Base-by-base conservation (phyloP, 2,797 vertebrate genomes). In the Acrossocheilus wenchowensis region DNA sequence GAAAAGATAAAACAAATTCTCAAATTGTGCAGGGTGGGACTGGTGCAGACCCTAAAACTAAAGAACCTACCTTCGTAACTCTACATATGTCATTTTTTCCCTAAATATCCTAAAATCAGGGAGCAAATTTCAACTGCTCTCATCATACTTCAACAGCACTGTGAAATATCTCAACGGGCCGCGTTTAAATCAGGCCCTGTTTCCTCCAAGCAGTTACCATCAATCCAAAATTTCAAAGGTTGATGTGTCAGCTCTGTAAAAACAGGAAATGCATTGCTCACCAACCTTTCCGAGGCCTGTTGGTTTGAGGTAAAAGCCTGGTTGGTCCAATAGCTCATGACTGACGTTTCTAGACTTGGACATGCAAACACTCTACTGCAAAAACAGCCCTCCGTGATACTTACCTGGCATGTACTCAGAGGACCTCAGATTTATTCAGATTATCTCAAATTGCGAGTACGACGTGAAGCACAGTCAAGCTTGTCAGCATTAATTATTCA, bases 221-320 rank as follows among this genome's bases (percentile, higher is more conserved):
- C 95, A 96, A 96, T 96, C 95, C 95, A 96, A 96, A 95, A 95
- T 94, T 92, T 94, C 95, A 96, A 96, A 96, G 96, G 96, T 96
- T 96, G 95, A 96, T 96, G 96, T 90, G 91, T 94, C 89, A 89
- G 89, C 91, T 94, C 91, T 88, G 92, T 93, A 88, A 90, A 92
- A 95, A 92, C 90, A 91, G 91, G 91, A 94, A 95, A 94, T 91
- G 90, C 90, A 90, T 94, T 94, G 91, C 92, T 95, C 95, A 96
- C 96, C 95, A 96, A 96, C 96, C 96, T 96, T 96, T 96, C 96
- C 95, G 96, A 96, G 94, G 96, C 92, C 95, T 96, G 95, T 96
- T 96, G 95, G 95, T 96, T 96, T 96, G 96, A 95, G 95, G 96
- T 96, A 96, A 96, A 95, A 96, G 95, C 96, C 95, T 96, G 95